These are phyloP conservation scores for Epistrophe eligans DNA, from an alignment of 2,888 invertebrate genomes.

Conservation along the genomic window DNA sequence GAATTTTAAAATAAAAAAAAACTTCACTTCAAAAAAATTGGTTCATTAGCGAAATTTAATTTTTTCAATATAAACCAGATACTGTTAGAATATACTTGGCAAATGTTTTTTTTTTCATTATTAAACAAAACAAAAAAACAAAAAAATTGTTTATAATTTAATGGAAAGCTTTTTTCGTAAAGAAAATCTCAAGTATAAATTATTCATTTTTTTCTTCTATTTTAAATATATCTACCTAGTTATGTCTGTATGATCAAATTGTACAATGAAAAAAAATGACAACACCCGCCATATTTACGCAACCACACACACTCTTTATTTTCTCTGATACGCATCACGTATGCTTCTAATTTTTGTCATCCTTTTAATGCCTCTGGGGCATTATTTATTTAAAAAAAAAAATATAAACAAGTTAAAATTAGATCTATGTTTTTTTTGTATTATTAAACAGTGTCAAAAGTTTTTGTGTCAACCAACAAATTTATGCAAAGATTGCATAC, in stretches of 20 bases:
- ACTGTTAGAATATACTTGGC: too few species aligned
- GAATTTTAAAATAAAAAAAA: too few species aligned
- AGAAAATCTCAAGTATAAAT: too few species aligned
- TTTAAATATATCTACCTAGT: background rate
- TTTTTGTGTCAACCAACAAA: constrained; percentile 19
- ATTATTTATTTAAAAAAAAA: constrained; percentile 19
- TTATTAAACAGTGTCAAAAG: constrained; percentile 12
- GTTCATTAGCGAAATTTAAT: too few species aligned
- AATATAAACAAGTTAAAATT: constrained; percentile 32
- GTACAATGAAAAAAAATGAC: background rate
- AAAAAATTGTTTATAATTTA: background rate
- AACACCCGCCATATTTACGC: constrained; percentile 17
- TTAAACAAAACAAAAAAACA: too few species aligned
- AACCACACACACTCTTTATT: background rate
- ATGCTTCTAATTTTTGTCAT: constrained; percentile 11
- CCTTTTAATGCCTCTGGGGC: constrained; percentile 15
- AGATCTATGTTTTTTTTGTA: background rate
- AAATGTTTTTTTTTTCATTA: too few species aligned
- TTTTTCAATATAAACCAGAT: too few species aligned
- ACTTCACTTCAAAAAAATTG: too few species aligned
- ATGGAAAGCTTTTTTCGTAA: background rate
- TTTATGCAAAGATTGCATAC: constrained; percentile 1
- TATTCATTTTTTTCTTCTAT: too few species aligned
- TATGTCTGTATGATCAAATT: background rate
- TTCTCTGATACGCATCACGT: constrained; percentile 31